Evolutionary conservation across 2,797 vertebrate genomes (phyloP), one percentile per base, ranked within the genome.

Genomic region (Myotis pilosus): DNA sequence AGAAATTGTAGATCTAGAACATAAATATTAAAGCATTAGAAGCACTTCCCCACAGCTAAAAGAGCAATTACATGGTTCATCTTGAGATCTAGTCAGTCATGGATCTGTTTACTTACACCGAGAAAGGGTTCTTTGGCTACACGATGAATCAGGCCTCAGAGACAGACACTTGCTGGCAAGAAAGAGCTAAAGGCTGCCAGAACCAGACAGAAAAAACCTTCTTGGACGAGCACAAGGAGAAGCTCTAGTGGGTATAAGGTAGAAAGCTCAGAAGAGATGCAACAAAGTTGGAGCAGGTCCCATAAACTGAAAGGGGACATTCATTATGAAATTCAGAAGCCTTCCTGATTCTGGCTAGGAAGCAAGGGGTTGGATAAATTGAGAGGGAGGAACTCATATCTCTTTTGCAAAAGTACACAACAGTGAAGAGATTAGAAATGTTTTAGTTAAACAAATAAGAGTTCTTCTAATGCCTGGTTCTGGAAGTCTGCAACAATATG

Each of bases 1-100:
- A 78, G 74, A 68, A 80, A 68, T 85, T 44, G 51, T 89, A 80
- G 38, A 72, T 68, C 10, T 51, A 55, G 60, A 89, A 49, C 55
- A 78, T 89, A 84, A 78, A 82, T 90, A 81, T 74, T 68, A 87
- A 89, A 75, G 55, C 36, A 60, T 79, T 33, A 76, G 83, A 81
- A 82, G 51, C 41, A 44, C 20, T 92, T 89, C 8, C 13, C 49
- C 25, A 86, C 1, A 79, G 38, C 36, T 53, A 69, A 86, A 89
- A 80, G 19, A 25, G 53, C 3, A 69, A 62, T 64, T 55, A 66
- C 1, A 5, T 72, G 19, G 64, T 83, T 94, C 17, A 86, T 76
- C 75, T 44, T 68, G 80, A 92, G 66, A 55, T 19, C 9, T 15
- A 78, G n/a, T 55, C 76, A 80, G 74, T 75, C 9, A 22, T 0